Evolutionary conservation across 2,113 vertebrate species (phyloP).

Genomic region (Sander vitreus): DNA sequence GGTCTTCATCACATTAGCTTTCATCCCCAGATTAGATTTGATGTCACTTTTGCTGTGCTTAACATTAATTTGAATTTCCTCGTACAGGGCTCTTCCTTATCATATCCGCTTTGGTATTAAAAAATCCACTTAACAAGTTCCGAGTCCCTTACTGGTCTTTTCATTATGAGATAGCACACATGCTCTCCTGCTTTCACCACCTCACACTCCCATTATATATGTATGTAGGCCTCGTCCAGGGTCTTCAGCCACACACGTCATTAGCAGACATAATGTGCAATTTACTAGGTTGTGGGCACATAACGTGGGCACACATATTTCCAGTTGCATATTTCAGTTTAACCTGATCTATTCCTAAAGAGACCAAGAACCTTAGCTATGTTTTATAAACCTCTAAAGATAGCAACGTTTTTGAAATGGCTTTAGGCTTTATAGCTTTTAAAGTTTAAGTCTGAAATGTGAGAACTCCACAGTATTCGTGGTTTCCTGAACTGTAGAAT

Average conservation of each 20-base stretch:
- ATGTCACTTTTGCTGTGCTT: slow-evolving; percentile 41
- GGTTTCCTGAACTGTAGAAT: not conserved
- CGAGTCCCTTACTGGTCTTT: slow-evolving; percentile 28
- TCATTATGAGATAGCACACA: slow-evolving; percentile 47
- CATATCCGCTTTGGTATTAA: slow-evolving; percentile 29
- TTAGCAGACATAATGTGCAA: slow-evolving; percentile 50
- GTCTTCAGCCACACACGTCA: slow-evolving; percentile 38
- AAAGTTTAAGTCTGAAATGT: not conserved
- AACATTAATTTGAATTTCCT: slow-evolving; percentile 60
- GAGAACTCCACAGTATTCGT: not conserved
- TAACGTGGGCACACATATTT: not conserved
- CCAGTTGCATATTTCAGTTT: not conserved
- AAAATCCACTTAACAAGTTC: slow-evolving; percentile 69
- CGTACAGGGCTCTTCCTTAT: slow-evolving; percentile 47
- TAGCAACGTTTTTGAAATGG: not conserved
- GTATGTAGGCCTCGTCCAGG: slow-evolving; percentile 22
- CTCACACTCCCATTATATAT: slow-evolving; percentile 28
- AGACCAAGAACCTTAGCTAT: not conserved
- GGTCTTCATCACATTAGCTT: slow-evolving; percentile 44
- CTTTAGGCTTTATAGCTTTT: not conserved
- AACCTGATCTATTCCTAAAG: not conserved
- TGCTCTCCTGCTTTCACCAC: slow-evolving; percentile 31
- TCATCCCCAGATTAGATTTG: slow-evolving; percentile 34
- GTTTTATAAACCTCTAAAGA: not conserved
- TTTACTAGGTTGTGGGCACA: not conserved